Evolutionary conservation across 2,888 invertebrate species (phyloP).

Genomic region (Beris chalybata): DNA sequence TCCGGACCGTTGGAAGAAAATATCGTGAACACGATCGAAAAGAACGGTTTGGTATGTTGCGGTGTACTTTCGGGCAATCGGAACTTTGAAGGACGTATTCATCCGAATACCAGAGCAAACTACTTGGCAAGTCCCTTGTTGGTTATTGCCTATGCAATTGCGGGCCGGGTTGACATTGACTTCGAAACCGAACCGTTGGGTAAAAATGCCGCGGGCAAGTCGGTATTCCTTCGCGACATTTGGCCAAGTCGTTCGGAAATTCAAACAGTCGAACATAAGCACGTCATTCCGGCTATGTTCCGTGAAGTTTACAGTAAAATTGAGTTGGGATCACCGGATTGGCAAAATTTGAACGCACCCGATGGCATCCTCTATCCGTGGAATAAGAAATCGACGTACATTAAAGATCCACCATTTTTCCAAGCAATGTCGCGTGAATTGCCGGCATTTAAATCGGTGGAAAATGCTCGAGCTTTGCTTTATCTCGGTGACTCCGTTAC

Average conservation of each 20-base stretch:
- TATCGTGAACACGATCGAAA: constrained; percentile 89
- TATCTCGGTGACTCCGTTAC: constrained; percentile 95
- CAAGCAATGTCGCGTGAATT: constrained; percentile 70
- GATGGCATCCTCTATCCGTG: constrained; percentile 86
- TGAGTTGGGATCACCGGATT: constrained; percentile 79
- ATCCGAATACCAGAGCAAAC: constrained; percentile 95
- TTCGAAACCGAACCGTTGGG: constrained; percentile 85
- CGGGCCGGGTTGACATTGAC: constrained; percentile 93
- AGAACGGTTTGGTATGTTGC: constrained; percentile 92
- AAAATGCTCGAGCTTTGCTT: constrained; percentile 78
- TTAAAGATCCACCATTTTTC: constrained; percentile 96
- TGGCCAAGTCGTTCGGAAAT: constrained; percentile 94
- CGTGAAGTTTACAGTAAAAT: constrained; percentile 79
- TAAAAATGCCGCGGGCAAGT: constrained; percentile 66
- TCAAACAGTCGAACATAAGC: constrained; percentile 81
- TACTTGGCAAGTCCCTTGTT: constrained; percentile 96
- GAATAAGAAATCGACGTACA: constrained; percentile 89
- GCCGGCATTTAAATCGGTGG: constrained; percentile 64
- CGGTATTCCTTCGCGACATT: constrained; percentile 87
- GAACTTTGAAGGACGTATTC: constrained; percentile 97
- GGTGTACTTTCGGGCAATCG: constrained; percentile 96
- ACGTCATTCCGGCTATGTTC: constrained; percentile 97
- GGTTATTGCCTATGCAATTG: constrained; percentile 96
- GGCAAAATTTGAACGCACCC: constrained; percentile 82
- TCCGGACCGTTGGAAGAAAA: constrained; percentile 92